Base-by-base conservation (phyloP, 2,888 invertebrate species). In the Branchellion lobata region DNA sequence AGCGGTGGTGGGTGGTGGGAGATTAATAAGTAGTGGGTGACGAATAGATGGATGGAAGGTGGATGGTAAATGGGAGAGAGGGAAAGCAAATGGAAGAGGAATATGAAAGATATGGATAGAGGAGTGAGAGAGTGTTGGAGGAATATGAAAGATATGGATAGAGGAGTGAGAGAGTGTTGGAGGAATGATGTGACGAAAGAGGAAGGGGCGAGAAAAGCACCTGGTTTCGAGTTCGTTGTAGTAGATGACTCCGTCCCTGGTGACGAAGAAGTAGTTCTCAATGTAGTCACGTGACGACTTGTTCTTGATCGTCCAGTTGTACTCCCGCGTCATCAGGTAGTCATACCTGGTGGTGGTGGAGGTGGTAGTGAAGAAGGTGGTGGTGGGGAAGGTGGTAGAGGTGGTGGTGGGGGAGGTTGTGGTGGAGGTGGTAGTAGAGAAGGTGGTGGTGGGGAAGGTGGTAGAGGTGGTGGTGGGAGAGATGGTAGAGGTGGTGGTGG, bases 251-350 rank as follows among this genome's bases (percentile, higher is more conserved):
- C 94, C 94, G 83, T 92, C 92, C 80, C 96, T 91, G 83, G 95
- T 92, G 80, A 96, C 94, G 88, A 97, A 92, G 89, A 96, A 97
- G 87, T 96, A 97, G 87, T 96, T 98, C 88, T 98, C 97, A 88
- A 97, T 96, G 85, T 96, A 96, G 53, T 95, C 95, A 86, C 93
- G 93, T 0, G 93, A 93, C 0, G 94, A 92, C 88, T 97, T 97
- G 88, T 95, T 97, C 88, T 98, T 97, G 29, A 98, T 97, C 86
- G 96, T 97, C 98, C 98, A 99, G 87, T 96, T 97, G 87, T 99
- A 99, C 86, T 99, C 98, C 82, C 99, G 91, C 0, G 96, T 95
- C 92, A 99, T 94, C 88, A 94, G 93, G 86, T 98, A 99, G 84
- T 98, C 96, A 85, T 99, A 99, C 77, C 89, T 89, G 82, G 65